Base-by-base conservation (phyloP, 2,797 vertebrate species). In the Silurus aristotelis region DNA sequence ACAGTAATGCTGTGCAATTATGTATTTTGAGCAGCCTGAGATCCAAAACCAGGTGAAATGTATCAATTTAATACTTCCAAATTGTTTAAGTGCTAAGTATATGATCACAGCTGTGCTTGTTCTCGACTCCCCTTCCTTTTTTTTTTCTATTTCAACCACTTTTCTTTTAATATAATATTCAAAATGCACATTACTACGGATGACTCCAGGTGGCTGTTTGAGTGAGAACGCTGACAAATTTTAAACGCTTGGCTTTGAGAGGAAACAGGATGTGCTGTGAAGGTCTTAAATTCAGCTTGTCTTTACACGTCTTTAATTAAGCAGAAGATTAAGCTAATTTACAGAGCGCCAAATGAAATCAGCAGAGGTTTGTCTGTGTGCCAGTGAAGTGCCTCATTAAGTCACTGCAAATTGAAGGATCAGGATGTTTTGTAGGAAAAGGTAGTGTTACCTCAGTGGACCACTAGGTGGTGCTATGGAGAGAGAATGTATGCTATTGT, bases 221-320 rank as follows among this genome's bases (percentile, higher is more conserved):
- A 64, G 55, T 72, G 38, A 80, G 20, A 64, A 46, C 6, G 6
- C 13, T 67, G 78, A 27, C 5, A 25, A 43, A 27, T 38, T 27
- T 7, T 25, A 66, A 61, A 43, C 20, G 22, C 1, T 27, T 80
- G 46, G 38, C 15, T 80, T 71, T 66, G 70, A 73, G 58, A 80
- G 58, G 38, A 73, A 31, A 48, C 27, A n/a, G 10, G 19, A 61
- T 43, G 75, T 19, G 20, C 31, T 66, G 55, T 6, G 60, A 67
- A 75, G 70, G 77, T 83, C 52, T 81, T 77, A 63, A 48, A 87
- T 77, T 77, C 61, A 66, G 83, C 86, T 76, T 87, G 86, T 71
- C 77, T 81, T 82, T 77, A 87, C 86, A 87, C 82, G 86, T 70
- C 83, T 84, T 84, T 87, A 87, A 87, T 87, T 87, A 87, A 84